Evolutionary conservation across 2,113 vertebrate genomes (phyloP).

Genomic region (Narcine bancroftii): DNA sequence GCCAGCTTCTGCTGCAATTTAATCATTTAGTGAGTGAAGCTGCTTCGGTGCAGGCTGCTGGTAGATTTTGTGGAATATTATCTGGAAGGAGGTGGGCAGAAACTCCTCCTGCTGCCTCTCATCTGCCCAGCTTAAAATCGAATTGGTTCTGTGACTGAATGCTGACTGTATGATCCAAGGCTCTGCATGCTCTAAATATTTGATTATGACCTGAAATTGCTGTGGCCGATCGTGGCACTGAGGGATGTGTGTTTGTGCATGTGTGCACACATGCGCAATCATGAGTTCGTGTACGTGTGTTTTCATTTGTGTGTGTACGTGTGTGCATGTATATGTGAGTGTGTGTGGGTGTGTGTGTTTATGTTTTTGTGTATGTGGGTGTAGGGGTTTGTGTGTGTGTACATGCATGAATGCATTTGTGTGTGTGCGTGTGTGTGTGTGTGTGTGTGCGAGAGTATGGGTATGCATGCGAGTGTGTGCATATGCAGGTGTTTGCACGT

Average conservation of each 20-base stretch:
- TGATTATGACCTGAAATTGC: background rate
- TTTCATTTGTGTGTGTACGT: no score
- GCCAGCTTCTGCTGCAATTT: background rate
- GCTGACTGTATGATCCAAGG: background rate
- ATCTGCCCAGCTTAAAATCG: background rate
- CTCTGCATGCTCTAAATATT: background rate
- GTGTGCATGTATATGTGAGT: no score
- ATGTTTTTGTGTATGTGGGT: no score
- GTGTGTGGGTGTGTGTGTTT: no score
- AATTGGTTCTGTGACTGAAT: background rate
- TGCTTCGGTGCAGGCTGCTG: background rate
- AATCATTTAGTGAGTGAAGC: background rate
- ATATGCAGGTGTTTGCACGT: no score
- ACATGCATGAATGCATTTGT: no score
- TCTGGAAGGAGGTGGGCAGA: background rate
- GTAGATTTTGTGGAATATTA: background rate
- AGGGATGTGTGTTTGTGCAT: background rate
- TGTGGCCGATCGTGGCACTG: background rate
- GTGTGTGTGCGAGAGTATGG: no score
- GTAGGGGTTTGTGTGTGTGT: no score
- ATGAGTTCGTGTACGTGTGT: no score
- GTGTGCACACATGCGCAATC: no score
- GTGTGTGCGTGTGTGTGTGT: no score
- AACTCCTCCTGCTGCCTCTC: background rate
- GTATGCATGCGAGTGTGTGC: no score